Evolutionary conservation across 1,140 invertebrate genomes (phyloP).

Genomic region (Wasmannia auropunctata): DNA sequence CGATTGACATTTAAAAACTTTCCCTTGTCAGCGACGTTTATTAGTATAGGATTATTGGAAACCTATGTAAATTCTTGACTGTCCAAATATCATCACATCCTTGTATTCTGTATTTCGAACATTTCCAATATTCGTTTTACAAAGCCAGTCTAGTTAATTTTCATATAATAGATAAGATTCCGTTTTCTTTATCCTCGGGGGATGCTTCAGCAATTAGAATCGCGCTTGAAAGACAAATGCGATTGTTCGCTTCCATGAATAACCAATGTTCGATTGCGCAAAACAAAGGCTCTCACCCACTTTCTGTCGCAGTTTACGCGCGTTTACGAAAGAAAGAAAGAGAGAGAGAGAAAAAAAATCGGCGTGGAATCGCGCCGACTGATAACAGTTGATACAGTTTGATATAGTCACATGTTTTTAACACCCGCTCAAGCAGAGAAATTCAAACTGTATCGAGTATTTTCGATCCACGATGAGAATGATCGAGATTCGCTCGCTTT

Average conservation of each 20-base stretch:
- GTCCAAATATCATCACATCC: neutral
- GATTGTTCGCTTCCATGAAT: slow-evolving; percentile 79
- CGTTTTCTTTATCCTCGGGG: neutral
- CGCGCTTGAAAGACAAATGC: slow-evolving; percentile 73
- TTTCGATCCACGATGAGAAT: slow-evolving; percentile 18
- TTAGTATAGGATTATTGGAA: neutral
- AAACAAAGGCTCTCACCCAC: slow-evolving; percentile 20
- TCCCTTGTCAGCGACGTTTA: neutral
- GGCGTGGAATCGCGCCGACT: slow-evolving; percentile 30
- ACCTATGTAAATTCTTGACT: neutral
- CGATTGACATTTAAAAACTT: neutral
- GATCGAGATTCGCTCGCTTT: slow-evolving; percentile 65
- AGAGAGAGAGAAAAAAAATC: slow-evolving; percentile 18
- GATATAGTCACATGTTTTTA: slow-evolving; percentile 72
- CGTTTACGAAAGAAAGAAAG: neutral
- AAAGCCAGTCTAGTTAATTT: neutral
- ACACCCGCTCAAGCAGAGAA: slow-evolving; percentile 69
- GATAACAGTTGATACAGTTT: slow-evolving; percentile 84
- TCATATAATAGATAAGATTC: neutral
- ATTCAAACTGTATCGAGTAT: slow-evolving; percentile 84
- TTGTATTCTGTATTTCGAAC: neutral
- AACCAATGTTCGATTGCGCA: slow-evolving; percentile 69
- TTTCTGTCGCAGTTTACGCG: slow-evolving; percentile 26
- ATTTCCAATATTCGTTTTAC: neutral
- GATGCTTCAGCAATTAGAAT: slow-evolving; percentile 63